Evolutionary conservation across 2,797 vertebrate genomes (phyloP).

Genomic region (Odontamblyopus rebecca): DNA sequence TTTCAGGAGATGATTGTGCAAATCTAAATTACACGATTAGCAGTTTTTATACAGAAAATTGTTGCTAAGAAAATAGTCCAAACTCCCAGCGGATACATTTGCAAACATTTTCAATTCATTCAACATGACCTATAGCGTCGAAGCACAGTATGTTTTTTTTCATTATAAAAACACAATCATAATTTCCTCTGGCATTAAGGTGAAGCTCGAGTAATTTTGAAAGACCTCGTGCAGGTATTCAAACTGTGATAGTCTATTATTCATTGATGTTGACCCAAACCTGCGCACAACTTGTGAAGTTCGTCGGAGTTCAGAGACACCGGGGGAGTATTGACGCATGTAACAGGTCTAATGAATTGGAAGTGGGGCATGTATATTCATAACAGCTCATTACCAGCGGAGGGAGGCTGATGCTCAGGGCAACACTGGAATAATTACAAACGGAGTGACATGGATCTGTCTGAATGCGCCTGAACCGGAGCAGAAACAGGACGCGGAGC

Average conservation of each 20-base stretch:
- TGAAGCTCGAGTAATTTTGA: not conserved
- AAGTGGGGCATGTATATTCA: conserved; percentile 57
- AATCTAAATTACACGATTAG: too few species aligned
- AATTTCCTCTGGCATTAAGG: not conserved
- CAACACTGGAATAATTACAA: conserved; percentile 49
- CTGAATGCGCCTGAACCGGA: not conserved
- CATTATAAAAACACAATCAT: not conserved
- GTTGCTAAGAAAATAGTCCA: too few species aligned
- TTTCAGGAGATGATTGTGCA: too few species aligned
- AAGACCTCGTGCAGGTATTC: not conserved
- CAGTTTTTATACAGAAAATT: too few species aligned
- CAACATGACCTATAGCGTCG: not conserved
- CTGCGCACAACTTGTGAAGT: conserved; percentile 43
- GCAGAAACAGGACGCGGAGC: not conserved
- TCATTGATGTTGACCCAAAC: conserved; percentile 29
- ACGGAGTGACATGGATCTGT: conserved; percentile 37
- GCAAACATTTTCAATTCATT: not conserved
- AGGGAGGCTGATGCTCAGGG: conserved; percentile 39
- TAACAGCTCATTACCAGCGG: conserved; percentile 41
- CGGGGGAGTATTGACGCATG: conserved; percentile 13
- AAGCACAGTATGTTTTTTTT: not conserved
- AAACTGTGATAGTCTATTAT: not conserved
- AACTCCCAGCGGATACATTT: not conserved
- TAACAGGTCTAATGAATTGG: conserved; percentile 49
- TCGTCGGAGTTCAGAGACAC: conserved; percentile 19